Base-by-base conservation (phyloP, 2,888 invertebrate species). In the Agrochola lychnidis region DNA sequence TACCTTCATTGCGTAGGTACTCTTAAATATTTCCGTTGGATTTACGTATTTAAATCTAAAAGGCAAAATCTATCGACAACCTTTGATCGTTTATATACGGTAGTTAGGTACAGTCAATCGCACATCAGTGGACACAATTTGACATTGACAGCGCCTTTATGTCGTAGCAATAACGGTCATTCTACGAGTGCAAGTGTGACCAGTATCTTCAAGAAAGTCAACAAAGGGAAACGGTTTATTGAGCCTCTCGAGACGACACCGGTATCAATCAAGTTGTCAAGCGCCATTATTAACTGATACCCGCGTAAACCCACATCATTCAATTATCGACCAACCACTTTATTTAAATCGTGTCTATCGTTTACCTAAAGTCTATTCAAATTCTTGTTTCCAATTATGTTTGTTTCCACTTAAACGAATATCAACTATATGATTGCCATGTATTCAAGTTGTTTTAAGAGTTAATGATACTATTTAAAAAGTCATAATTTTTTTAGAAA, bases 291-390 rank as follows among this genome's bases (percentile, higher is more conserved):
- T 57, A 9, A 2, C 42, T 30, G 19, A 45, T 22, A 61, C n/a
- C n/a, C 16, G 7, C 30, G 25, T 64, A 25, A 75, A 56, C 57
- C 76, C 76, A 76, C 57, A 76, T 76, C 40, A 76, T 42, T 76
- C 6, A 7, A 14, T 3, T 59, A 30, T 51, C n/a, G 22, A 45
- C 16, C 56, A 12, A 36, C 16, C 45, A 9, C 16, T 51, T 30
- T 30, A 36, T 9, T 22, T 22, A 14, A 36, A 67, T 67, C 9
- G 36, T 36, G n/a, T 30, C 9, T 22, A 67, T 67, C 9, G 36
- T 36, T n/a, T 22, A 51, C 48, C 67, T 67, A 22, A 48, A 67
- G 19, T 64, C 10, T 48, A n/a, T 51, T 22, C 19, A 48, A 51
- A 25, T 71, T 40, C 1, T 22, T 25, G 9, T 14, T 25, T 25